phyloP scores from a whole-genome alignment of 2,113 vertebrate species.

The Carettochelys insculpta region DNA sequence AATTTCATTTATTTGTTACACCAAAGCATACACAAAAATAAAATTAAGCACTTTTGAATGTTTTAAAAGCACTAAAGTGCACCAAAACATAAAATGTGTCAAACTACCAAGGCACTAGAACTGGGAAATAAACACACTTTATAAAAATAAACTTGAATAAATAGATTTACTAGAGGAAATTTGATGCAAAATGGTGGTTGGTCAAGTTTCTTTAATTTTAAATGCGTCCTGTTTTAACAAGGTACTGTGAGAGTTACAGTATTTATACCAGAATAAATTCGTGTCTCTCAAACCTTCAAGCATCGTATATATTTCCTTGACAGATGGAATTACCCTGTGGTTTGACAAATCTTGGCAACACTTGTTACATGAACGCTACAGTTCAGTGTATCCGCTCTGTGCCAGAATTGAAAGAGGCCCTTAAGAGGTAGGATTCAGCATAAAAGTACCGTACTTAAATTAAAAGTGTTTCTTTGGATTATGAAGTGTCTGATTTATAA shows the following conservation, averaged over 20 bases:
- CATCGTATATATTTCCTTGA: conserved; percentile 29
- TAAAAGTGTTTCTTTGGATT: conserved; percentile 13
- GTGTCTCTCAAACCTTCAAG: background rate
- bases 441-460: background rate
- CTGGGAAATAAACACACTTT: background rate
- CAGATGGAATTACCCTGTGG: conserved; percentile 98
- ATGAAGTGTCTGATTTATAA: background rate
- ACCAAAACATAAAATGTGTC: background rate
- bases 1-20: background rate
- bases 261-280: background rate
- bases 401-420: conserved; percentile 94
- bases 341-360: conserved; percentile 97
- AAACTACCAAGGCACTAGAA: background rate
- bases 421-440: conserved; percentile 85
- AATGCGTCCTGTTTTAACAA: background rate
- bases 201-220: background rate
- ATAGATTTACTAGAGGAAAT: background rate
- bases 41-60: background rate
- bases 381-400: conserved; percentile 99
- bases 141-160: background rate
- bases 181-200: background rate
- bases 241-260: background rate
- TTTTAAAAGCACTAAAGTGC: background rate
- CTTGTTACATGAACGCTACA: conserved; percentile 99
- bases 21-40: background rate